Percentiles rank a stretch among this genome's conserved stretches.
phyloP scores from a whole-genome alignment of 2,797 vertebrate genomes.

The Ataeniobius toweri region DNA sequence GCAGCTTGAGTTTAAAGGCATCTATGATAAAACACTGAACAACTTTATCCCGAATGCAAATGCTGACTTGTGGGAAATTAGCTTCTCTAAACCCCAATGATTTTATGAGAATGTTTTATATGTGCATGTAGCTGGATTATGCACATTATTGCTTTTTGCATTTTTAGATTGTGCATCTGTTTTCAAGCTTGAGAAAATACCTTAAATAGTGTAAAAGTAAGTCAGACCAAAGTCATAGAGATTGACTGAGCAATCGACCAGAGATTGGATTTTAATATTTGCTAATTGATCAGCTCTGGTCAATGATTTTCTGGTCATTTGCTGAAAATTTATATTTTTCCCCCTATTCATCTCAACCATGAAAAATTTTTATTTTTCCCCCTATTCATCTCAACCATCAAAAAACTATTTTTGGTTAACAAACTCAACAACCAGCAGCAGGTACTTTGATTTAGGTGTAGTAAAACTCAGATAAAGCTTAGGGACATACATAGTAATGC shows the following conservation, averaged over 20 bases:
- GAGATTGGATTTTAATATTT: no score
- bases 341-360: background rate
- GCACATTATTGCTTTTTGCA: background rate
- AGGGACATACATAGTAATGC: no score
- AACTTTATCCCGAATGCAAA: slow-evolving; percentile 35
- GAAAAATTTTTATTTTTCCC: background rate
- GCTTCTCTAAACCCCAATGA: slow-evolving; percentile 13
- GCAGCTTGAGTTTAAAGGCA: slow-evolving; percentile 45
- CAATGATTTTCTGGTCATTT: background rate
- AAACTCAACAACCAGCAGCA: no score
- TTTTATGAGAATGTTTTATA: slow-evolving; percentile 29
- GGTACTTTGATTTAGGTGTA: no score
- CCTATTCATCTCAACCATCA: background rate
- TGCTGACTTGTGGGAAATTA: slow-evolving; percentile 15
- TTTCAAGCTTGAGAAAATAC: background rate
- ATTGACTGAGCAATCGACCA: background rate
- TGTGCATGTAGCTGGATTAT: slow-evolving; percentile 26
- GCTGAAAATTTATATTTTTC: background rate
- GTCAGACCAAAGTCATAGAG: background rate
- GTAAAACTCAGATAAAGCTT: no score
- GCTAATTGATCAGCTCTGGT: no score
- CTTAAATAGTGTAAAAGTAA: background rate
- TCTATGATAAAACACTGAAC: slow-evolving; percentile 35
- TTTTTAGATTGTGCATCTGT: background rate
- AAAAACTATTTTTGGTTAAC: no score